Base-by-base conservation (phyloP, 2,797 vertebrate species). In the Aythya fuligula region DNA sequence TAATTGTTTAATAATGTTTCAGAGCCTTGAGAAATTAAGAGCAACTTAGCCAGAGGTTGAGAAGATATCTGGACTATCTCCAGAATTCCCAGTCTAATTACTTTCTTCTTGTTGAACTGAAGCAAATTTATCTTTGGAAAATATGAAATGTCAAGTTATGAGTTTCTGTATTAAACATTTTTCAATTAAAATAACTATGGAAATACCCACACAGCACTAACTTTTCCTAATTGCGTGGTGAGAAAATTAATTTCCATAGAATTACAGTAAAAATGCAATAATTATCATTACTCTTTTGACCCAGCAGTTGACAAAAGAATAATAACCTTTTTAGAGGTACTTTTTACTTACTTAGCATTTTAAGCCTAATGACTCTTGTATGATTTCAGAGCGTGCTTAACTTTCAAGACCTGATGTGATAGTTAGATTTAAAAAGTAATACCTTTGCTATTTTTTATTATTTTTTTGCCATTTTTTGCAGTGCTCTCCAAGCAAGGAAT, bases 61-160 rank as follows among this genome's bases (percentile, higher is more conserved):
- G 96, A 94, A 97, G 96, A 84, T 97, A 76, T 78, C 97, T 98
- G 96, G 92, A 90, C 71, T 82, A 9, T 66, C 87, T 96, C 94
- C 96, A 97, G 96, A 90, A 95, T 96, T 97, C 94, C 91, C 93
- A 61, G 21, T 96, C 96, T 96, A 96, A 96, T 90, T 97, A 89
- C 91, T 91, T 96, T 89, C 24, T 85, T 87, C 79, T 90, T 94
- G 85, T 94, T 94, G 83, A 92, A 76, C 28, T 20, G 17, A 90
- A 88, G 69, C 12, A 14, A 89, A 81, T 82, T 90, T 72, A 83
- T 95, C 91, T 95, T 96, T 49, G 64, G 91, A 96, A 97, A 96
- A 67, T 93, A 84, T n/a, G 88, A 96, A 93, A 77, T 94, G 62
- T 91, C 75, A 97, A 73, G 91, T 45, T 67, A 86, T 41, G 71